A percentile compares a stretch with the other conserved stretches of the same genome.
Evolutionary conservation across 2,888 invertebrate genomes (phyloP).

Genomic region (Apeira syringaria): DNA sequence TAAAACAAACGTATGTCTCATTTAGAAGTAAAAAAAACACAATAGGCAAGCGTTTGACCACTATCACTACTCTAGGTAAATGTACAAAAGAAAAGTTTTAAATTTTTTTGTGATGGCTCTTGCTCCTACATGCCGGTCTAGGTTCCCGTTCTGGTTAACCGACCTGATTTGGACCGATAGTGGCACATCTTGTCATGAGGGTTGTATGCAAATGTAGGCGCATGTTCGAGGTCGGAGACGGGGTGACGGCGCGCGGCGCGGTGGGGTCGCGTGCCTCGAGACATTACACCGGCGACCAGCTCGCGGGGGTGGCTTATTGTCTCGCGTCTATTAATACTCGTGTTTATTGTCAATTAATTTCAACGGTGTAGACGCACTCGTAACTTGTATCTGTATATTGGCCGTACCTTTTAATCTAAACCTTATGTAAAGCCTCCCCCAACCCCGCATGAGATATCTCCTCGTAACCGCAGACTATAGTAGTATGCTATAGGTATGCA

Average conservation of each 20-base stretch:
- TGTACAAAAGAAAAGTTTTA: too few relatives aligned
- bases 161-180: conserved; percentile 30
- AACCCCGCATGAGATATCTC: too few relatives aligned
- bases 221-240: conserved; percentile 56
- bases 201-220: conserved; percentile 60
- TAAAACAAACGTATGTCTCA: too few relatives aligned
- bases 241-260: conserved; percentile 45
- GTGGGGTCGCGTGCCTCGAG: conserved; percentile 74
- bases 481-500: conserved; percentile 2
- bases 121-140: conserved; percentile 7
- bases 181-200: conserved; percentile 46
- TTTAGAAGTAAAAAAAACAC: too few relatives aligned
- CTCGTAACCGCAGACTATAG: too few relatives aligned
- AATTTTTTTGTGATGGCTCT: too few relatives aligned
- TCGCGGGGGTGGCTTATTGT: conserved; percentile 75
- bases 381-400: conserved; percentile 31
- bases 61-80: too few relatives aligned
- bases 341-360: conserved; percentile 74
- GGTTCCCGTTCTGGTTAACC: conserved; percentile 11
- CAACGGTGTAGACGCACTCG: conserved; percentile 45
- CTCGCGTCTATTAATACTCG: conserved; percentile 76
- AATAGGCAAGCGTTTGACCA: too few relatives aligned
- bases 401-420: conserved; percentile 14
- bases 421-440: too few relatives aligned
- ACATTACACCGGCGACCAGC: conserved; percentile 70